phyloP scores from a whole-genome alignment of 1,140 invertebrate species.

The Atta cephalotes region DNA sequence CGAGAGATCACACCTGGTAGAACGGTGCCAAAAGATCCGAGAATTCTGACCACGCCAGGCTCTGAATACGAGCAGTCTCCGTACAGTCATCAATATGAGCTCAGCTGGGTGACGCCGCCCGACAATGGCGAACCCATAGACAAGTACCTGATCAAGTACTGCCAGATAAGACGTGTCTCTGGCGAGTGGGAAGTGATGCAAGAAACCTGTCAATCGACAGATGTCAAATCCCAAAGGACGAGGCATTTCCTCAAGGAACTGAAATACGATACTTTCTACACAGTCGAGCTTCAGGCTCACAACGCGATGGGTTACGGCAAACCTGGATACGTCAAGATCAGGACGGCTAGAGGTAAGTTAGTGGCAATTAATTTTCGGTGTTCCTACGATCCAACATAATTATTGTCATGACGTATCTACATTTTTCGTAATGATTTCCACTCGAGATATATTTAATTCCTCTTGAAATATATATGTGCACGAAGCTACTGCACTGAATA shows the following conservation, averaged over 20 bases:
- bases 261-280: conserved; percentile 92
- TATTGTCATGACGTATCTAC: conserved; percentile 44
- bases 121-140: conserved; percentile 96
- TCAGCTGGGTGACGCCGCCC: conserved; percentile 93
- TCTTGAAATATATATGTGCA: conserved; percentile 71
- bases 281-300: conserved; percentile 93
- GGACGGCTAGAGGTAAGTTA: conserved; percentile 94
- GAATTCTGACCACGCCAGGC: conserved; percentile 79
- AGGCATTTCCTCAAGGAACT: conserved; percentile 90
- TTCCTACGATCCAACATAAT: conserved; percentile 57
- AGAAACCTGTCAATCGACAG: conserved; percentile 87
- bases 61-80: conserved; percentile 84
- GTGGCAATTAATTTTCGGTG: conserved; percentile 44
- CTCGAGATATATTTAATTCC: conserved; percentile 69
- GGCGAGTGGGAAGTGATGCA: conserved; percentile 89
- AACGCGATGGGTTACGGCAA: conserved; percentile 93
- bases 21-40: conserved; percentile 87
- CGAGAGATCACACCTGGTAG: conserved; percentile 87
- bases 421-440: conserved; percentile 68
- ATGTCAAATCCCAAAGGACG: conserved; percentile 87
- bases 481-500: conserved; percentile 74
- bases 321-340: conserved; percentile 91
- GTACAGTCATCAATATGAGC: conserved; percentile 92
- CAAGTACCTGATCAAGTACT: conserved; percentile 93
- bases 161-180: conserved; percentile 88